Evolutionary conservation across 1,140 invertebrate species (phyloP).

Genomic region (Atta texana): DNA sequence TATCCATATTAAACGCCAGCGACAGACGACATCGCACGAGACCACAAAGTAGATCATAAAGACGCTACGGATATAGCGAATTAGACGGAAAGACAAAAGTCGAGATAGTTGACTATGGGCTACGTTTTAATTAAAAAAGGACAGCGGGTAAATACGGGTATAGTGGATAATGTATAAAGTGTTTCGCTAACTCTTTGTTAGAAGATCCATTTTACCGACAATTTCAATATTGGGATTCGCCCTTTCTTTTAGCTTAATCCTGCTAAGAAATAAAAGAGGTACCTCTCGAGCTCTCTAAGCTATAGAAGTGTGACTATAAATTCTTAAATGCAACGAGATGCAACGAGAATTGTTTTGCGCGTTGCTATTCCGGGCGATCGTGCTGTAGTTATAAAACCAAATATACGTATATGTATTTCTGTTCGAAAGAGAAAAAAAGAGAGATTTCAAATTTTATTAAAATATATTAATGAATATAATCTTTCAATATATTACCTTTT

Average conservation of each 20-base stretch:
- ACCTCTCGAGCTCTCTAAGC: background rate
- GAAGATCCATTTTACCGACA: background rate
- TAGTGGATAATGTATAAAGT: background rate
- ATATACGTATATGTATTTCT: background rate
- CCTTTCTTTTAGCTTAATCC: background rate
- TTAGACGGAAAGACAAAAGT: background rate
- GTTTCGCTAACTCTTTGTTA: slow-evolving; percentile 39
- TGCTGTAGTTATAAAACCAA: background rate
- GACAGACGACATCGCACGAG: background rate
- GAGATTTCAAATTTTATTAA: background rate
- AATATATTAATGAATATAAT: slow-evolving; percentile 26
- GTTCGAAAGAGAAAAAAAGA: background rate
- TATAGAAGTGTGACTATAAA: background rate
- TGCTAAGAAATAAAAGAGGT: background rate
- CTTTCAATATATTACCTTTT: background rate
- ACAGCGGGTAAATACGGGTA: background rate
- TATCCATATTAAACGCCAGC: slow-evolving; percentile 19
- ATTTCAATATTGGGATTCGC: slow-evolving; percentile 15
- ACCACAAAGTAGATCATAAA: slow-evolving; percentile 17
- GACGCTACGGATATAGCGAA: slow-evolving; percentile 2
- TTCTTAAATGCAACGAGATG: slow-evolving; percentile 28
- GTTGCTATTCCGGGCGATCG: background rate
- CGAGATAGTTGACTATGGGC: too few relatives aligned
- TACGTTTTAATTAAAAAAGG: slow-evolving; percentile 29
- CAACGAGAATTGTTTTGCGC: slow-evolving; percentile 12